phyloP scores from a whole-genome alignment of 30 jellyfish, hydroid and myxozoan genomes.

The Nemopilema nomurai region DNA sequence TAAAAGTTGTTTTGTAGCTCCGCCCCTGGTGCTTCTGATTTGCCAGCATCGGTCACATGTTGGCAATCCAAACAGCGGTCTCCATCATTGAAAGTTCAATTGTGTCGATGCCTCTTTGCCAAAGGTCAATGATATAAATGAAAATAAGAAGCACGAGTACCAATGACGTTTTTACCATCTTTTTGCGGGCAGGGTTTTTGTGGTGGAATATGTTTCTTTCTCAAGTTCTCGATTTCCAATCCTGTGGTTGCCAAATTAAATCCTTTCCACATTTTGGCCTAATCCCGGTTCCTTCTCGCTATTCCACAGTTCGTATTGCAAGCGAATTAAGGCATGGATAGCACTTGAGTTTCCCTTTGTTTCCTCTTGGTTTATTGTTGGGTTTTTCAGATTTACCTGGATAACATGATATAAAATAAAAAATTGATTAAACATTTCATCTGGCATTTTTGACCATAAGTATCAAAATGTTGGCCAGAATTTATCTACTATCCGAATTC shows the following conservation, averaged over 20 bases:
- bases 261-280: conserved; percentile 23
- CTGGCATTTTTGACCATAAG: too few relatives aligned
- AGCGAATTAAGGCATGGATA: neutral
- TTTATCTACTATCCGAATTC: too few relatives aligned
- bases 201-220: neutral
- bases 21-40: too few relatives aligned
- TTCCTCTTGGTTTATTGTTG: neutral
- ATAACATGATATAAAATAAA: neutral
- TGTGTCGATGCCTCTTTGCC: neutral
- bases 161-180: neutral
- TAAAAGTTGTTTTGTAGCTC: neutral
- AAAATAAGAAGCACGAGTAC: neutral
- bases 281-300: neutral
- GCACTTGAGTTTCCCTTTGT: neutral
- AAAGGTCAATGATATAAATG: neutral
- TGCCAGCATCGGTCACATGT: neutral
- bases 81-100: neutral
- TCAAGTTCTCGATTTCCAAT: neutral
- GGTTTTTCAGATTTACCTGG: neutral
- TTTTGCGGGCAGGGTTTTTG: neutral
- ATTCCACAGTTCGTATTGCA: neutral
- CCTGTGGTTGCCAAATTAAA: neutral
- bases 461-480: too few relatives aligned
- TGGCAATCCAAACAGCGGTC: neutral
- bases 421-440: neutral